A percentile compares a stretch with the other conserved stretches of the same genome.
Conservation (phyloP, 2,888 invertebrate species). For the Gibbula magus region DNA sequence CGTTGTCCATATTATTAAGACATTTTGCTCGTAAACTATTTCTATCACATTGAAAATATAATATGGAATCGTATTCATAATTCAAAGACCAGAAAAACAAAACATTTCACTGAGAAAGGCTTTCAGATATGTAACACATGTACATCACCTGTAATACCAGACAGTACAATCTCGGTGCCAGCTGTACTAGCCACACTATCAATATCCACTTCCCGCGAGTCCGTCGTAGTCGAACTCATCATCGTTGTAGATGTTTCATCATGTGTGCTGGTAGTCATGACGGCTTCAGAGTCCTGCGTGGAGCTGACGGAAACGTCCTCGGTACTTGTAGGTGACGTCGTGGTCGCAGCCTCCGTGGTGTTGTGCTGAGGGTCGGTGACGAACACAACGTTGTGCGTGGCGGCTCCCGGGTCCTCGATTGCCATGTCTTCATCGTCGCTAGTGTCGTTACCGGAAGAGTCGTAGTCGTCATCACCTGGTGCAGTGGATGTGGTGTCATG, state of each 20-base stretch:
- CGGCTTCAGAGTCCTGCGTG: too few species aligned
- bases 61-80: too few species aligned
- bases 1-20: too few species aligned
- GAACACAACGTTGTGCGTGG: neutral
- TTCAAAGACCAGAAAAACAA: too few species aligned
- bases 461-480: neutral
- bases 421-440: slow-evolving; percentile 5
- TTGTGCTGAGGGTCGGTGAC: neutral
- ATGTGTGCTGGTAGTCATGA: too few species aligned
- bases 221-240: neutral
- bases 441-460: neutral
- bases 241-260: neutral
- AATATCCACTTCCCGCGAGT: neutral
- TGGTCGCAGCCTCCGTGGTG: neutral
- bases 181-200: neutral
- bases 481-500: too few species aligned
- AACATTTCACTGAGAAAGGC: too few species aligned
- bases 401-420: neutral
- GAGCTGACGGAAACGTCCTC: too few species aligned
- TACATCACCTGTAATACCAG: neutral
- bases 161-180: neutral
- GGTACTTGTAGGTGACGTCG: neutral
- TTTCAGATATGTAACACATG: neutral
- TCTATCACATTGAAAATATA: too few species aligned
- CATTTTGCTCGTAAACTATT: too few species aligned